A percentile compares a stretch with the other conserved stretches of the same genome.
Evolutionary conservation across 2,797 vertebrate genomes (phyloP).

Genomic region (Thripadectes ignobilis): DNA sequence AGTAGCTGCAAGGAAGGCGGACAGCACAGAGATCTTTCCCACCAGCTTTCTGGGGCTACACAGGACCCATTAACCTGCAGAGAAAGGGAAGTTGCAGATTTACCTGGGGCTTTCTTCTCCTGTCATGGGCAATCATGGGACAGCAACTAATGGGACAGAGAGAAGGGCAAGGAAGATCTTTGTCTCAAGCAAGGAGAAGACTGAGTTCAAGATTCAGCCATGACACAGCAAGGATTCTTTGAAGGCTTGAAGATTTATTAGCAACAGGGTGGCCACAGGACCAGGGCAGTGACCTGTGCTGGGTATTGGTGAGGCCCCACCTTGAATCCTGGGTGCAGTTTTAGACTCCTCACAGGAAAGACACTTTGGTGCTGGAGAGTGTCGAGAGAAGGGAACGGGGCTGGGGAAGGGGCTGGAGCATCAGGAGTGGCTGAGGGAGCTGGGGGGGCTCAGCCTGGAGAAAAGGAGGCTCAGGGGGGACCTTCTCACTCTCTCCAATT

Average conservation of each 20-base stretch:
- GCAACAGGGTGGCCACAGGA: not conserved
- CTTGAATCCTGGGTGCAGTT: not conserved
- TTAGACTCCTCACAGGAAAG: not conserved
- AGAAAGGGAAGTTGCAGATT: not conserved
- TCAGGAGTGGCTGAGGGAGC: fast-evolving
- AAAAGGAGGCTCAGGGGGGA: not conserved
- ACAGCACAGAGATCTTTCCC: not conserved
- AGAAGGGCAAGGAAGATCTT: not conserved
- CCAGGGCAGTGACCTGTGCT: not conserved
- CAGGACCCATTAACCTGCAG: not conserved
- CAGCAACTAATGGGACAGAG: not conserved
- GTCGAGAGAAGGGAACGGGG: fast-evolving
- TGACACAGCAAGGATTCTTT: not conserved
- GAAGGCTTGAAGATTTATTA: not conserved
- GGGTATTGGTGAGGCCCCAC: not conserved
- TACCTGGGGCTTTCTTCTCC: not conserved
- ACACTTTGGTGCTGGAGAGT: fast-evolving
- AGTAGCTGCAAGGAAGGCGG: not conserved
- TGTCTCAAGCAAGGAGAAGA: not conserved
- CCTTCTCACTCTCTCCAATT: not conserved
- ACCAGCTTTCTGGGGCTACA: not conserved
- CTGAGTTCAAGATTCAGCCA: not conserved
- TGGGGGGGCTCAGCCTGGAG: not conserved
- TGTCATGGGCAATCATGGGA: not conserved
- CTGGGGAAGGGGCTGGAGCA: not conserved